These are phyloP conservation scores for Psittacara wagleri DNA, from an alignment of 2,113 vertebrate species.

Conservation along the genomic window DNA sequence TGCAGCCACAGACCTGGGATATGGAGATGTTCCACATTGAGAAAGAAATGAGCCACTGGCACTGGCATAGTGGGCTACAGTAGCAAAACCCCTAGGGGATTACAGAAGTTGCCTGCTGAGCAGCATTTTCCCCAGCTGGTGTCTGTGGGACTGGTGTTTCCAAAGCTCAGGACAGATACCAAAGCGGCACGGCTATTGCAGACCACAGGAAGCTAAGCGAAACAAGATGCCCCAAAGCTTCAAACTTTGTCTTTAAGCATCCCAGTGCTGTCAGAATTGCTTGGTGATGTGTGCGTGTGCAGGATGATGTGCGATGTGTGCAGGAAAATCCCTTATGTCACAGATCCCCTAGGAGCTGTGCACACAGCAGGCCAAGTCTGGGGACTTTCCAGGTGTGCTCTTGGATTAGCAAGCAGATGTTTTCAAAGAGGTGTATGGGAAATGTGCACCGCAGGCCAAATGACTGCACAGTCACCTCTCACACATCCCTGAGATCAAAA, in stretches of 20 bases:
- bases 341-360: rapidly evolving
- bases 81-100: neutral
- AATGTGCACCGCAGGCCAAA: neutral
- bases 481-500: neutral
- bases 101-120: neutral
- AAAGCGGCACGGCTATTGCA: neutral
- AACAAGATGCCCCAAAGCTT: neutral
- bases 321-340: neutral
- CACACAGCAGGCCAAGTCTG: neutral
- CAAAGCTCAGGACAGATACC: neutral
- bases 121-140: neutral
- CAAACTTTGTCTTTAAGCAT: neutral
- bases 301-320: neutral
- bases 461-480: neutral
- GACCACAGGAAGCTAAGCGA: neutral
- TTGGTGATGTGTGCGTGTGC: neutral
- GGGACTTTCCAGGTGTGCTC: neutral
- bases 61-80: neutral
- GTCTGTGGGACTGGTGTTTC: neutral
- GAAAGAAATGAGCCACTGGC: neutral
- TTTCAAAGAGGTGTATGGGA: neutral
- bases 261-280: neutral
- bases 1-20: neutral
- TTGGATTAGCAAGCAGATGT: neutral
- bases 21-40: neutral